Evolutionary conservation across 2,888 invertebrate species (phyloP), one percentile per base, ranked within the genome.

Genomic region (Caenorhabditis sp.): DNA sequence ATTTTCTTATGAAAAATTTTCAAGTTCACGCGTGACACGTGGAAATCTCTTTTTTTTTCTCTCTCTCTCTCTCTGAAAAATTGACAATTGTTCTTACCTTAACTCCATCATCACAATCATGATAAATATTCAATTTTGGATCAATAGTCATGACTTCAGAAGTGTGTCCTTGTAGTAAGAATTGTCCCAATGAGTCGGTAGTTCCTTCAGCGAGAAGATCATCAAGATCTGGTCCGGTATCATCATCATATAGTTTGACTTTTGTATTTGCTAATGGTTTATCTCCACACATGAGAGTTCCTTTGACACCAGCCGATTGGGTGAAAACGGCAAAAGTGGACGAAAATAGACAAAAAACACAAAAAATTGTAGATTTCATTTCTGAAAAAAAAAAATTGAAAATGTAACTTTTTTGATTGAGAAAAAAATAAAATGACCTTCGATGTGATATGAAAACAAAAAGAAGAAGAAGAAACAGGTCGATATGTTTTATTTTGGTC

Each of bases 191-290:
- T 50, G 79, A 79, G 63, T 83, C 81, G 3, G 83, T 83, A 21
- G 81, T 77, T 51, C 81, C 83, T 53, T 83, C 82, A 36, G 82
- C 82, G 24, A 83, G 59, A 2, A 83, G 69, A 54, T 83, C 83
- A 55, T 83, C 83, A 37, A 83, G 77, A 74, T 83, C 83, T 17
- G 84, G 83, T 73, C 84, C 80, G 12, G 78, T 70, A 54, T 83
- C 83, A 53, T 83, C 81, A 62, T 83, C 83, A 60, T 82, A 83
- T n/a, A 83, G 76, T 74, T 83, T 83, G 54, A 83, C 81, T 37
- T 81, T 80, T 1, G 81, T 78, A 55, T 81, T 78, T 17, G 76
- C 77, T 24, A 81, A 55, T 21, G 83, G 83, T 24, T 72, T 62
- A 53, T 82, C 80, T 0, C 83, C 83, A 55, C 83, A 83, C 79